Conservation (phyloP, 2,797 vertebrate genomes). For the Dicrostonyx torquatus region DNA sequence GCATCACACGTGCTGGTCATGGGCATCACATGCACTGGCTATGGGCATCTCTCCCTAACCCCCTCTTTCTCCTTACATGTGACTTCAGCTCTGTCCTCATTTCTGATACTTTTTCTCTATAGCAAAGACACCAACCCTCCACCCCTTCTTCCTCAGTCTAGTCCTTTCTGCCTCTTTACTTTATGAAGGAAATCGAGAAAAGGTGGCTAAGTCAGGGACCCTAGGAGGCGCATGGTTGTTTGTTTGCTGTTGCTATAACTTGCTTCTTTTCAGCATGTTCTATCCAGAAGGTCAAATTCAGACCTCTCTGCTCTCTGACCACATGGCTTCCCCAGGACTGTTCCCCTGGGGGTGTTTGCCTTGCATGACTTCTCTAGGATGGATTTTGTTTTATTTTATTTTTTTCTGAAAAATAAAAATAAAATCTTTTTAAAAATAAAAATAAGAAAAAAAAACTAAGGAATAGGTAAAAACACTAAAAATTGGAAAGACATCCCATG, state of each 20-base stretch:
- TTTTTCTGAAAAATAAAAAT: not conserved
- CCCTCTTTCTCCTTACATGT: not conserved
- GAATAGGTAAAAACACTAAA: not conserved
- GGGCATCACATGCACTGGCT: not conserved
- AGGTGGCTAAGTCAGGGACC: not conserved
- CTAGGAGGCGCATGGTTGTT: accelerated
- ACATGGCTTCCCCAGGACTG: not conserved
- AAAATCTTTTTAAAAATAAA: not conserved
- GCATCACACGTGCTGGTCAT: too few relatives aligned
- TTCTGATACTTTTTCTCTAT: not conserved
- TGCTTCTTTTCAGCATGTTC: not conserved
- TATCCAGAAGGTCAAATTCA: not conserved
- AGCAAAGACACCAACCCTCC: not conserved
- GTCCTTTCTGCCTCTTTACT: not conserved
- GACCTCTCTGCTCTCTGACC: not conserved
- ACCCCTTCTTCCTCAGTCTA: not conserved
- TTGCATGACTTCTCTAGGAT: not conserved
- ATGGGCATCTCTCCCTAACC: too few relatives aligned
- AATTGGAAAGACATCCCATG: not conserved
- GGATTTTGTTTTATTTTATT: not conserved
- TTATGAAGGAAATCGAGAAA: not conserved
- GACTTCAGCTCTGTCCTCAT: too few relatives aligned
- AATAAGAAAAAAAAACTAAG: not conserved
- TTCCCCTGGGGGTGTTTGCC: not conserved
- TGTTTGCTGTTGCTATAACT: not conserved